A percentile compares a stretch with the other conserved stretches of the same genome.
phyloP scores from a whole-genome alignment of 2,113 vertebrate genomes.

The Scalopus aquaticus region DNA sequence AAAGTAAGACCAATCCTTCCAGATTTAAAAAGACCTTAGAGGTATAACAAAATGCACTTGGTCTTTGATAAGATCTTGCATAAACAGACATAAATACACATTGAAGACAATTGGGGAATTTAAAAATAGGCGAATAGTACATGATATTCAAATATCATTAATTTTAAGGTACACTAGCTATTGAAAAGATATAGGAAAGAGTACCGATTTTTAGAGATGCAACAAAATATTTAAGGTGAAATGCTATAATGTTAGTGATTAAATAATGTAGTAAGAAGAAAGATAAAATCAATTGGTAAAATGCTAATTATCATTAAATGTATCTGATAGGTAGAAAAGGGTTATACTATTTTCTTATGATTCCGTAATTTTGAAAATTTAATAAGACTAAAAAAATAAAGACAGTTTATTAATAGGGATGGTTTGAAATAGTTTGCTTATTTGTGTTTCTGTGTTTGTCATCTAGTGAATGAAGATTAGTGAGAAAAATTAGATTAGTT shows the following conservation, averaged over 20 bases:
- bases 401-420: not conserved
- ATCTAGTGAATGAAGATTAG: not conserved
- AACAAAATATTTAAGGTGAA: slow-evolving; percentile 11
- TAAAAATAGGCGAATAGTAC: not conserved
- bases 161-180: not conserved
- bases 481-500: not conserved
- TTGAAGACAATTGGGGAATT: not conserved
- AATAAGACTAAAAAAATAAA: not conserved
- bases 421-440: not conserved
- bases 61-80: not conserved
- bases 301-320: not conserved
- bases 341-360: not conserved
- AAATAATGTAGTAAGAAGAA: not conserved
- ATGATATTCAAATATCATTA: not conserved
- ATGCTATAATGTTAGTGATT: not conserved
- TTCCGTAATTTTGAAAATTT: not conserved
- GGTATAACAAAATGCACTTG: not conserved
- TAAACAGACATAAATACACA: not conserved
- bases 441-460: not conserved
- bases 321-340: not conserved
- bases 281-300: not conserved
- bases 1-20: not conserved
- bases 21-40: not conserved
- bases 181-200: not conserved
- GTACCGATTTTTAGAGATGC: not conserved